Percentiles rank a stretch among this genome's conserved stretches.
These are phyloP conservation scores for Tetramorium parvispinum DNA, from an alignment of 1,140 invertebrate genomes.

Conservation along the genomic window DNA sequence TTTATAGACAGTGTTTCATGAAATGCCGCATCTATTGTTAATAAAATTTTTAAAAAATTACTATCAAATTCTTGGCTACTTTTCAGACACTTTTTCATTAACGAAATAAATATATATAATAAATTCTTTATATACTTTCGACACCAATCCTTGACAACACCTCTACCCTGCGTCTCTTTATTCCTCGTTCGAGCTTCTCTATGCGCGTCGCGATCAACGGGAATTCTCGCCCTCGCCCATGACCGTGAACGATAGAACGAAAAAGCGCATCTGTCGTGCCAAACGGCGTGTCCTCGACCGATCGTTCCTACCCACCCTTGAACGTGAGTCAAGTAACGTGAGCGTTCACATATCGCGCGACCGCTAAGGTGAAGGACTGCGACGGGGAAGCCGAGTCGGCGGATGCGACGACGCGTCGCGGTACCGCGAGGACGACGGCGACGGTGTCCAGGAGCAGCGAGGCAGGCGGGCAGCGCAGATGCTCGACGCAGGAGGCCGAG, in stretches of 20 bases:
- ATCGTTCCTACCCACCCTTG: slow-evolving; percentile 55
- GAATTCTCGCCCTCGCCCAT: not conserved
- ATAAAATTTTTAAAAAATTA: not conserved
- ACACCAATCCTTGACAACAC: not conserved
- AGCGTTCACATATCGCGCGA: slow-evolving; percentile 34
- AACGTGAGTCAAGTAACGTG: slow-evolving; percentile 52
- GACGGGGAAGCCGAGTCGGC: slow-evolving; percentile 65
- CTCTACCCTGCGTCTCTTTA: no score
- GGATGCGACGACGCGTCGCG: slow-evolving; percentile 46
- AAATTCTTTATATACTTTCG: not conserved
- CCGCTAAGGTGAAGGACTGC: slow-evolving; percentile 74
- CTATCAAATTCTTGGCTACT: not conserved
- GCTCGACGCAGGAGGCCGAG: slow-evolving; percentile 66
- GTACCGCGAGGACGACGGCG: slow-evolving; percentile 65
- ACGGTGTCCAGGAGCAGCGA: slow-evolving; percentile 46
- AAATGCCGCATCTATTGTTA: not conserved
- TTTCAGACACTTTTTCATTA: not conserved
- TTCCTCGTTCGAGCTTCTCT: not conserved
- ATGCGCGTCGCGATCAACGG: not conserved
- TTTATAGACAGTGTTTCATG: not conserved
- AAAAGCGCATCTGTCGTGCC: slow-evolving; percentile 57
- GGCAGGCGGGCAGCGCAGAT: slow-evolving; percentile 60
- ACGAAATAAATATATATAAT: not conserved
- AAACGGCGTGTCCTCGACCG: slow-evolving; percentile 70
- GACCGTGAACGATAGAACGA: slow-evolving; percentile 36